Evolutionary conservation across 2,888 invertebrate genomes (phyloP).

Genomic region (Rambutsinella grinnellia): DNA sequence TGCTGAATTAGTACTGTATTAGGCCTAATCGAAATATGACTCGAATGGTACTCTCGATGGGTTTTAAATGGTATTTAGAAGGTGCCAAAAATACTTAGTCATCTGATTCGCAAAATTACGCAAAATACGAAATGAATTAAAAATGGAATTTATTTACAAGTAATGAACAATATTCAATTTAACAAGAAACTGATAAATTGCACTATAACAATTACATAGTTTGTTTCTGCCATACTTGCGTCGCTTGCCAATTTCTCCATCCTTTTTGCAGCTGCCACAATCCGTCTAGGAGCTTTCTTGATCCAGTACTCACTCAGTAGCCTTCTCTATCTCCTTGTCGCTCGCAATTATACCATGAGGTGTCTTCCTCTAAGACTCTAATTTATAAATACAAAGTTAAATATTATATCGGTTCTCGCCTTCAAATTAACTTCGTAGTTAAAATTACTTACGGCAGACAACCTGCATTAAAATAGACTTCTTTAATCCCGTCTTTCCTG

Average conservation of each 20-base stretch:
- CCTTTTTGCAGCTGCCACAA: too few relatives aligned
- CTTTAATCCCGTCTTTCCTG: background rate
- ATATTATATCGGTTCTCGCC: background rate
- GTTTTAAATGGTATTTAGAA: background rate
- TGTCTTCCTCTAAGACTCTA: too few relatives aligned
- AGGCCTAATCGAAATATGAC: background rate
- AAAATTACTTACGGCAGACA: conserved; percentile 6
- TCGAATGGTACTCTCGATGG: background rate
- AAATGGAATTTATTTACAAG: background rate
- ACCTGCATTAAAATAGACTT: background rate
- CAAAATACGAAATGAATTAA: background rate
- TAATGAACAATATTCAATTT: background rate
- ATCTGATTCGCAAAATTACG: background rate
- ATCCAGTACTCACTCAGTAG: conserved; percentile 26
- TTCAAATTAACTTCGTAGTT: background rate
- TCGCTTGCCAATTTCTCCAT: too few relatives aligned
- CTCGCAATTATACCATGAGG: background rate
- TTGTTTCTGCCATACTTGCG: too few relatives aligned
- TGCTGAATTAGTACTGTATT: background rate
- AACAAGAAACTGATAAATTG: background rate
- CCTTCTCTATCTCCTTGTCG: conserved; percentile 12
- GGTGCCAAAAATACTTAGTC: background rate
- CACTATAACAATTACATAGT: background rate
- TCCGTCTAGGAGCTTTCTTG: conserved; percentile 8
- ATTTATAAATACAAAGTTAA: too few relatives aligned